Evolutionary conservation across 2,113 vertebrate species (phyloP), one percentile per base, ranked within the genome.

Genomic region (Labrus mixtus): DNA sequence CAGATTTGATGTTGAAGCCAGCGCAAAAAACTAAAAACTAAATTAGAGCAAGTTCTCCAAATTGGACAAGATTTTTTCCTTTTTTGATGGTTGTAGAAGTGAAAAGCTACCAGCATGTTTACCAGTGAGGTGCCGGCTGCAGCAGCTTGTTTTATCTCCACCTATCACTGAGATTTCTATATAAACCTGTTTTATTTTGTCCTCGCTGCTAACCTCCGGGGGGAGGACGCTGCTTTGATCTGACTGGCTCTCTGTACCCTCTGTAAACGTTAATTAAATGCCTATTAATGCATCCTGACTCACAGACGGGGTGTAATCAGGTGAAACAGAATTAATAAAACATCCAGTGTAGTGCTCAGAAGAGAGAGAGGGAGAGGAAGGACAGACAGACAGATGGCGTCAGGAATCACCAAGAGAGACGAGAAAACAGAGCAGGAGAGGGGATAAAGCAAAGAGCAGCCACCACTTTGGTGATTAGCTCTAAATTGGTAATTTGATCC

Each of bases 301-400:
- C 73, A 65, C 73, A 84, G 87, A 75, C 85, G 23, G 73, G 78
- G 84, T 74, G 85, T 92, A 94, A 95, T 95, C 93, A 93, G 91
- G 91, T 91, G 84, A 90, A 93, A 89, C 80, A 36, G 83, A 93
- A 93, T 95, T 93, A 94, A 93, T 94, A 92, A 93, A 93, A 87
- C 88, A 91, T 92, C 70, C 82, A 81, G 81, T 45, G 58, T 57
- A 10, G 73, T 60, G 75, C 79, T 82, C 77, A 50, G 86, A 76
- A 83, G 74, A 86, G 72, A 46, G 13, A 4, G 41, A 41, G 76
- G 79, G 84, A 87, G 71, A 64, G 64, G 53, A 79, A 85, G 70
- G 81, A 75, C 71, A 13, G 87, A 84, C 93, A 93, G 87, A 84
- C 93, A 94, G 94, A 94, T 93, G 93, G 93, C 56, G 20, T 48